Evolutionary conservation across 30 jellyfish, hydroid and myxozoan genomes (phyloP).

Genomic region (Pseudorhiza aurosa): DNA sequence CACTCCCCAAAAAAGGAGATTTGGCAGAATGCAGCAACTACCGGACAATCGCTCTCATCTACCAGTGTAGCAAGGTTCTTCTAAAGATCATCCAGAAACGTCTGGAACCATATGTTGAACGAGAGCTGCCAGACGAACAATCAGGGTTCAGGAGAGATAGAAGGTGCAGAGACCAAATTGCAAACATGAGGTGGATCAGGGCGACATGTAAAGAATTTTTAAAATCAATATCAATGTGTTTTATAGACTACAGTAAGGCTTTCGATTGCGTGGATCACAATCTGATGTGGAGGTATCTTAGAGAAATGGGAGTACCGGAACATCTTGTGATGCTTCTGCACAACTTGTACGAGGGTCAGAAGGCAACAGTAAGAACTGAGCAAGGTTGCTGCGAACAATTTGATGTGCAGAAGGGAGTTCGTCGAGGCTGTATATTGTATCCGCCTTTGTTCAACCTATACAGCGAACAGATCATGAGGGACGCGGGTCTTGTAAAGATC

Average conservation of each 20-base stretch:
- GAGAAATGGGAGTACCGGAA: conserved; percentile 27
- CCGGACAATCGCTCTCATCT: conserved; percentile 26
- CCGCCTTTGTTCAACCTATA: conserved; percentile 30
- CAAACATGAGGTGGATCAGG: conserved; percentile 21
- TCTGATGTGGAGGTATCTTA: conserved; percentile 2
- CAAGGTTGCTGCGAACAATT: not conserved
- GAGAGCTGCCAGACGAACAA: conserved; percentile 33
- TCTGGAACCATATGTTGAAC: not conserved
- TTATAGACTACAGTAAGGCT: conserved; percentile 42
- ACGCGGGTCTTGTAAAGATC: too few species aligned
- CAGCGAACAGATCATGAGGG: conserved; percentile 21
- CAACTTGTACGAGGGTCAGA: conserved; percentile 26
- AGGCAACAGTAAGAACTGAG: conserved; percentile 22
- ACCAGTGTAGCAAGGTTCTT: conserved; percentile 26
- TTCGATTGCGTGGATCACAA: conserved; percentile 35
- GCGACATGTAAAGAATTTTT: conserved; percentile 1
- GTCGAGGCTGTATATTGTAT: conserved; percentile 33
- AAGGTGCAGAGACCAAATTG: conserved; percentile 25
- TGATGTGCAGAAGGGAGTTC: conserved; percentile 6
- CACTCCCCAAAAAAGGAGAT: conserved; percentile 45
- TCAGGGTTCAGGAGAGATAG: conserved; percentile 33
- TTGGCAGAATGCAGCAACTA: conserved; percentile 18
- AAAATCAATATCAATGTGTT: conserved; percentile 3
- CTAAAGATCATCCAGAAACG: conserved; percentile 31
- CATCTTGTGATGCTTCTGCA: conserved; percentile 16